A percentile compares a stretch with the other conserved stretches of the same genome.
Conservation (phyloP, 2,113 vertebrate genomes). For the Excalfactoria chinensis region DNA sequence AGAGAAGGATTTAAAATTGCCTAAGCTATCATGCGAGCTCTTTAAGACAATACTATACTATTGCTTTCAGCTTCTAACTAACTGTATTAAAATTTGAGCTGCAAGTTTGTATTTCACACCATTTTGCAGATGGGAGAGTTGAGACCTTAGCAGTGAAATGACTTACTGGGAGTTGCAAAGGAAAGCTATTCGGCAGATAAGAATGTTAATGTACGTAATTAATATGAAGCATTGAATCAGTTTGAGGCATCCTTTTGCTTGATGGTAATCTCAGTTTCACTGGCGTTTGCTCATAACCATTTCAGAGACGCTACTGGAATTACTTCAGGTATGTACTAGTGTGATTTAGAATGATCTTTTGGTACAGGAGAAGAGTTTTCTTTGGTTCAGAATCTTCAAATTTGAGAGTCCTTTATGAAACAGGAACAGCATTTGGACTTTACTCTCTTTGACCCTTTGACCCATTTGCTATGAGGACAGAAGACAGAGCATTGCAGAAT, state of each 20-base stretch:
- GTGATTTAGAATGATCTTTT: not conserved
- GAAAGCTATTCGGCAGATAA: not conserved
- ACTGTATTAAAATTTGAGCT: not conserved
- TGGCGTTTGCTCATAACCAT: not conserved
- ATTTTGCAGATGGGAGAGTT: not conserved
- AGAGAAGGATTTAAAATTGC: slow-evolving; percentile 1
- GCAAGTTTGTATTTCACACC: not conserved
- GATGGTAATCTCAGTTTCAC: not conserved
- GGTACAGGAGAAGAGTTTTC: not conserved
- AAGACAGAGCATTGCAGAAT: not conserved
- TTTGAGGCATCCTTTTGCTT: not conserved
- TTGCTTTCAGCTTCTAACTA: not conserved
- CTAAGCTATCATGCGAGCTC: not conserved
- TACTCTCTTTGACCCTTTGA: not conserved
- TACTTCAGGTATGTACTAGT: not conserved
- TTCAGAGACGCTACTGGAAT: not conserved
- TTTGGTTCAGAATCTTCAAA: not conserved
- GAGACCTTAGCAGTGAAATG: not conserved
- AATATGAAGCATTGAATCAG: not conserved
- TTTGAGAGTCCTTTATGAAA: not conserved
- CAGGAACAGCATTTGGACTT: not conserved
- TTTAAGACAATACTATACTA: not conserved
- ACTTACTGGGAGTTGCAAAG: not conserved
- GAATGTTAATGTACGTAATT: not conserved
- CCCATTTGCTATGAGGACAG: not conserved